These are phyloP conservation scores for Thera obeliscata DNA, from an alignment of 2,888 invertebrate genomes.

Conservation along the genomic window DNA sequence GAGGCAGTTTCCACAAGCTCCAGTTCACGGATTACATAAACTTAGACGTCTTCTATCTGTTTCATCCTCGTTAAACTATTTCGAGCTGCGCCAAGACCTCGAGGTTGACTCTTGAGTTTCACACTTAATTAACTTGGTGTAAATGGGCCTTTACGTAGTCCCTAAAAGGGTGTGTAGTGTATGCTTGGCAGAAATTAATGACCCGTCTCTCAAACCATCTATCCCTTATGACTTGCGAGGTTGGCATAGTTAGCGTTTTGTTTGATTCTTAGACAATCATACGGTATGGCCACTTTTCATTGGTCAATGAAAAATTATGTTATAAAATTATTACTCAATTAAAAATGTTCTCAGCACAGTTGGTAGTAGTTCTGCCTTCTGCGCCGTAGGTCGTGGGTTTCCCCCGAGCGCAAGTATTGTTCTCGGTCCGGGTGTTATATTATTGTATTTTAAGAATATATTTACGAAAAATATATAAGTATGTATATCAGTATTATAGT, in stretches of 20 bases:
- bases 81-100: constrained; percentile 34
- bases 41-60: constrained; percentile 30
- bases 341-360: too few relatives aligned
- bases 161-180: constrained; percentile 7
- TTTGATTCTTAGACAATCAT: not conserved
- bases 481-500: too few relatives aligned
- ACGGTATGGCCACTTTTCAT: too few relatives aligned
- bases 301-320: too few relatives aligned
- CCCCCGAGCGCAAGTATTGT: too few relatives aligned
- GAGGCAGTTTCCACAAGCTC: constrained; percentile 6
- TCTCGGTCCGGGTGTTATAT: too few relatives aligned
- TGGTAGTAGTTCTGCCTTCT: too few relatives aligned
- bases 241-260: not conserved
- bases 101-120: constrained; percentile 39
- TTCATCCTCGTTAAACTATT: constrained; percentile 39
- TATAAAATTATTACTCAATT: too few relatives aligned
- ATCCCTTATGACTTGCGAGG: constrained; percentile 2
- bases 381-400: too few relatives aligned
- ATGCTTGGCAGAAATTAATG: constrained; percentile 4
- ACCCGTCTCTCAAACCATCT: constrained; percentile 3
- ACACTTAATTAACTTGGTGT: constrained; percentile 43
- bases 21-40: constrained; percentile 16
- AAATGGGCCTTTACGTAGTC: constrained; percentile 26
- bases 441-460: too few relatives aligned
- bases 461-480: too few relatives aligned